Conservation (phyloP, 2,888 invertebrate genomes). For the Abrostola triplasia region DNA sequence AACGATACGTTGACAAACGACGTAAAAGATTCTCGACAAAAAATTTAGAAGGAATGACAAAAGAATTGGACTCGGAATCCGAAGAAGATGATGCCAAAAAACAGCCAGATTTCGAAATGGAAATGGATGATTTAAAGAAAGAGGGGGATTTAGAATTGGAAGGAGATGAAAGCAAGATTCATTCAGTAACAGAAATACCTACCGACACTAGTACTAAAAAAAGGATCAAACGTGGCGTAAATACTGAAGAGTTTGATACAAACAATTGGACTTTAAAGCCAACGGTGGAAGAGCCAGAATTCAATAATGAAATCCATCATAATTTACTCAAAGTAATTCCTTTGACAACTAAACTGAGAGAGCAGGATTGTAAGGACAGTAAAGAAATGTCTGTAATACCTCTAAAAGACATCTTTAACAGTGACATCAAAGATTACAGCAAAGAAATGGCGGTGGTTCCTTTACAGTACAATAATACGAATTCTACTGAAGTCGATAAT, state of each 20-base stretch:
- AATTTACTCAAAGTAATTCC: conserved; percentile 80
- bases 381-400: conserved; percentile 72
- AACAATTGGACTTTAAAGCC: conserved; percentile 68
- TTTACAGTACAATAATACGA: conserved; percentile 76
- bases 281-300: conserved; percentile 53
- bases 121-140: conserved; percentile 63
- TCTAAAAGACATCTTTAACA: conserved; percentile 54
- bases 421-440: conserved; percentile 54
- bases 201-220: conserved; percentile 55
- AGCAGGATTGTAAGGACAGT: conserved; percentile 30
- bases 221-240: conserved; percentile 72
- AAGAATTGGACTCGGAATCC: conserved; percentile 64
- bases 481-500: conserved; percentile 80
- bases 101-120: conserved; percentile 62
- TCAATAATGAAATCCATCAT: conserved; percentile 66
- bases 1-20: conserved; percentile 80
- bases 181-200: conserved; percentile 46
- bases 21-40: conserved; percentile 79
- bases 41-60: conserved; percentile 66
- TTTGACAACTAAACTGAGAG: conserved; percentile 56
- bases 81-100: conserved; percentile 64
- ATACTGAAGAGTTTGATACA: conserved; percentile 69
- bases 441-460: conserved; percentile 78
- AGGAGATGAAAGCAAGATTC: conserved; percentile 61
- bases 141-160: conserved; percentile 67